A percentile compares a stretch with the other conserved stretches of the same genome.
Conservation (phyloP, 1,140 invertebrate species). For the Lineus longissimus region DNA sequence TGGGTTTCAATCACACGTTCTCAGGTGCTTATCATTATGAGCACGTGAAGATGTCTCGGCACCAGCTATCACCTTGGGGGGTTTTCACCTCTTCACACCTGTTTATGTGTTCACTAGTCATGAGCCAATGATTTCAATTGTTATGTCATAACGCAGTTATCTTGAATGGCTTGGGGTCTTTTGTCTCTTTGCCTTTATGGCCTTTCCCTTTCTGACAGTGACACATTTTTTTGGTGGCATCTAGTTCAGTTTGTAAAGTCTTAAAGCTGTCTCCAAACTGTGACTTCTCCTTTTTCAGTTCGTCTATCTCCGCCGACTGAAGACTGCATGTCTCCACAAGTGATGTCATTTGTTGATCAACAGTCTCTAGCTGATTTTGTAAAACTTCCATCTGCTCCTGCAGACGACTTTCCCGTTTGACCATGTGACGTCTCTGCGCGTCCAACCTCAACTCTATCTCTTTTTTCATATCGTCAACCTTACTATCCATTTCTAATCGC, state of each 20-base stretch:
- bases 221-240: too few species aligned
- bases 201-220: neutral
- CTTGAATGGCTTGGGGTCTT: neutral
- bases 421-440: conserved; percentile 43
- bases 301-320: conserved; percentile 32
- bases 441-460: conserved; percentile 41
- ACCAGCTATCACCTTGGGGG: too few species aligned
- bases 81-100: too few species aligned
- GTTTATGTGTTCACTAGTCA: too few species aligned
- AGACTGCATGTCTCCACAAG: conserved; percentile 33
- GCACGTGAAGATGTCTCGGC: too few species aligned
- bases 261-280: conserved; percentile 33
- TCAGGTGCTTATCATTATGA: too few species aligned
- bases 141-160: neutral
- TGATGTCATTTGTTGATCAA: conserved; percentile 30
- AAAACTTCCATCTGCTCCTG: conserved; percentile 35
- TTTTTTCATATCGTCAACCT: conserved; percentile 33
- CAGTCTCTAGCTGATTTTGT: conserved; percentile 26
- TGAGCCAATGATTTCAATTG: too few species aligned
- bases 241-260: conserved; percentile 2
- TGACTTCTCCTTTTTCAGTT: conserved; percentile 31
- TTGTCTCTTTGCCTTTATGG: neutral
- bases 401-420: conserved; percentile 34
- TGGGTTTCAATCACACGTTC: too few species aligned
- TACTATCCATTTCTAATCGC: conserved; percentile 36